Percentiles rank a stretch among this genome's conserved stretches.
Conservation (phyloP, 2,888 invertebrate species). For the Agriopis leucophaearia region DNA sequence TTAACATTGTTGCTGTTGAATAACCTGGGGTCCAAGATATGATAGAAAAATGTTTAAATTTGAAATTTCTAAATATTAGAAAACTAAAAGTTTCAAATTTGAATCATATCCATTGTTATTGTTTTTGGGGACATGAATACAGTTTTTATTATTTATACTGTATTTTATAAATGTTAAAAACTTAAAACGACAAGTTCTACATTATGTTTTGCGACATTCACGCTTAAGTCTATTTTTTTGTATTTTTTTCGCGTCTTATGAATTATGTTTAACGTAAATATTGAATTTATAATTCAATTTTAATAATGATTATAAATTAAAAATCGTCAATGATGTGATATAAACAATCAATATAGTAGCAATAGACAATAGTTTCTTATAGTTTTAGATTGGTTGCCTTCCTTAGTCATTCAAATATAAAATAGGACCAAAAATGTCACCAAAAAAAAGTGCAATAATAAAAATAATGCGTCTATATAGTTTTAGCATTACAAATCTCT, state of each 20-base stretch:
- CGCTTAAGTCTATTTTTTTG: slow-evolving; percentile 1
- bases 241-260: not conserved
- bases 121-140: slow-evolving; percentile 45
- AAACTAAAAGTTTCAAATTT: slow-evolving; percentile 47
- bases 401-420: slow-evolving; percentile 48
- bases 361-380: slow-evolving; percentile 56
- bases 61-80: slow-evolving; percentile 47
- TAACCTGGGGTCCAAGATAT: slow-evolving; percentile 80
- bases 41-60: slow-evolving; percentile 62
- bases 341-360: slow-evolving; percentile 56
- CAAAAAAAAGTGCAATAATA: slow-evolving; percentile 51
- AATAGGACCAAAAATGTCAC: slow-evolving; percentile 63
- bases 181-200: slow-evolving; percentile 22
- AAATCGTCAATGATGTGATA: slow-evolving; percentile 71
- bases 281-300: slow-evolving; percentile 1
- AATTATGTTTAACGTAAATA: not conserved
- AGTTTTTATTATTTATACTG: slow-evolving; percentile 31
- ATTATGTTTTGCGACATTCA: slow-evolving; percentile 38
- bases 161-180: slow-evolving; percentile 35
- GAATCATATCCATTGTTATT: slow-evolving; percentile 51
- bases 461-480: slow-evolving; percentile 50
- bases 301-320: slow-evolving; percentile 4
- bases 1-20: slow-evolving; percentile 75
- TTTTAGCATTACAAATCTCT: slow-evolving; percentile 60
- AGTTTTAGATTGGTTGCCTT: slow-evolving; percentile 49